Conservation (phyloP, 2,888 invertebrate genomes). For the Nasonia oneida region DNA sequence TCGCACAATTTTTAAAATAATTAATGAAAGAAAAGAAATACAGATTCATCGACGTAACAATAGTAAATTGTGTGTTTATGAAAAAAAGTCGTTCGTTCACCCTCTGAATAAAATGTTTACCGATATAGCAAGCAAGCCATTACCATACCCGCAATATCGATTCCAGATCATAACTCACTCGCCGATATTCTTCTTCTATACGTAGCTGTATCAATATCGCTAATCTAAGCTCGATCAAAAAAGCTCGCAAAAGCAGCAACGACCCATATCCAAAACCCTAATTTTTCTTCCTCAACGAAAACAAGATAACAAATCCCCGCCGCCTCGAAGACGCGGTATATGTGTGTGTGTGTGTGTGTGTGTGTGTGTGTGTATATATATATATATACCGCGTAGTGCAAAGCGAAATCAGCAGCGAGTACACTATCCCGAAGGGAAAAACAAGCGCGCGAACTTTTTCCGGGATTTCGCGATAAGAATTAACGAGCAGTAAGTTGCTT, state of each 20-base stretch:
- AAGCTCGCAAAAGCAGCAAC: background rate
- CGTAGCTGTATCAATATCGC: too few species aligned
- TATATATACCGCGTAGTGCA: background rate
- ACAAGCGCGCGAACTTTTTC: background rate
- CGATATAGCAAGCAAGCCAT: background rate
- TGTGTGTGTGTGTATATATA: too few species aligned
- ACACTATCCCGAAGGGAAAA: background rate
- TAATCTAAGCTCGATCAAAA: background rate
- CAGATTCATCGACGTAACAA: too few species aligned
- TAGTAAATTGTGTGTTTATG: too few species aligned
- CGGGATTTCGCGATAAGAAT: conserved; percentile 25
- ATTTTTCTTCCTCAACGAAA: background rate
- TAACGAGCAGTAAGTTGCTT: conserved; percentile 10
- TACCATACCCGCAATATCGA: background rate
- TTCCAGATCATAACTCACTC: background rate
- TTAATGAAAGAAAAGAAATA: too few species aligned
- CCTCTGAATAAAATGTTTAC: background rate
- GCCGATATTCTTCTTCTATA: background rate
- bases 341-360: too few species aligned
- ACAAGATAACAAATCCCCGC: background rate
- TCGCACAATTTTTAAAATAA: too few species aligned
- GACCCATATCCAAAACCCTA: too few species aligned
- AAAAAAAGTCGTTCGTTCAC: background rate
- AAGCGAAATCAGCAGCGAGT: background rate
- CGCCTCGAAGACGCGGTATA: too few species aligned